These are phyloP conservation scores for Labeo catla DNA, from an alignment of 2,113 vertebrate species.

Conservation along the genomic window DNA sequence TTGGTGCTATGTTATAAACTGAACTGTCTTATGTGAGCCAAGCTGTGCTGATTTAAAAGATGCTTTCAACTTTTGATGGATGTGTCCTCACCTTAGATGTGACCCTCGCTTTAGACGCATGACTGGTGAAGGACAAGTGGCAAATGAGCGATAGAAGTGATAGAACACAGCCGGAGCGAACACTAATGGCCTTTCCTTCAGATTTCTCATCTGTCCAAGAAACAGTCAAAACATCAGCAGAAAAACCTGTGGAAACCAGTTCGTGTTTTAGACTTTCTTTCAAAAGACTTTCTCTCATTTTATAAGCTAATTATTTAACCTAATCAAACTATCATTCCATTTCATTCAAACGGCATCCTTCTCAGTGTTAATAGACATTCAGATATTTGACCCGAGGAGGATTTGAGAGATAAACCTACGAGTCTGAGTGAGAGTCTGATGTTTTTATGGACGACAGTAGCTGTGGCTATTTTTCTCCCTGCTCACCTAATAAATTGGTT, in stretches of 20 bases:
- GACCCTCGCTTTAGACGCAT: not conserved
- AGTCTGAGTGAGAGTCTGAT: slow-evolving; percentile 47
- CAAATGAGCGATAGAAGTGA: not conserved
- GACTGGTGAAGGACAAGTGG: not conserved
- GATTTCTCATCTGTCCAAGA: too few species aligned
- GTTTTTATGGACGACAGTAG: slow-evolving; percentile 66
- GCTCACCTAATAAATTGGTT: slow-evolving; percentile 80
- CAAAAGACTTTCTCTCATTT: not conserved
- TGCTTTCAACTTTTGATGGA: not conserved
- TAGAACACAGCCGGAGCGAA: not conserved
- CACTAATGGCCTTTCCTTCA: not conserved
- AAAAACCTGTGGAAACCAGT: not conserved
- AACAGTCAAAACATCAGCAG: not conserved
- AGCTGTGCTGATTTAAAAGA: not conserved
- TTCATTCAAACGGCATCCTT: not conserved
- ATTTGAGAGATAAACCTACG: slow-evolving; percentile 22
- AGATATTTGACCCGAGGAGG: not conserved
- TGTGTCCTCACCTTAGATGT: not conserved
- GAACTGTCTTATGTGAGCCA: not conserved
- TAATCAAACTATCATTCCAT: not conserved
- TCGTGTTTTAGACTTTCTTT: not conserved
- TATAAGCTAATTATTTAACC: not conserved
- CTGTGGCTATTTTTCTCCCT: slow-evolving; percentile 59
- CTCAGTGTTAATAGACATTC: not conserved
- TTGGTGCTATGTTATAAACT: not conserved